A percentile compares a stretch with the other conserved stretches of the same genome.
Conservation (phyloP, 2,797 vertebrate genomes). For the Yasuhikotakia modesta region DNA sequence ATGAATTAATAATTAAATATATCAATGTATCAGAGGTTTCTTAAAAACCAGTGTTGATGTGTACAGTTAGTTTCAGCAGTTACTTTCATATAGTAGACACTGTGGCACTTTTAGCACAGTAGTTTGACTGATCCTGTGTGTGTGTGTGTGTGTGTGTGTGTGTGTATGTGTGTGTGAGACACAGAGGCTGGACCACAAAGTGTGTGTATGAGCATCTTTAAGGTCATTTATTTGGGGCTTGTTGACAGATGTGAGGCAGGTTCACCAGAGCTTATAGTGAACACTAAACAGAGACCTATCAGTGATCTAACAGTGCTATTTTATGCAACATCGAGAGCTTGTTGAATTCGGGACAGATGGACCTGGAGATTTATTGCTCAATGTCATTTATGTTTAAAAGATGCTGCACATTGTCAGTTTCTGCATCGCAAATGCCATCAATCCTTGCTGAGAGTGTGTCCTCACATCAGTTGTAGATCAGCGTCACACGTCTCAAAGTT, state of each 20-base stretch:
- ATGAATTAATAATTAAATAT: no score
- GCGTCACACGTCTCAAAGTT: not conserved
- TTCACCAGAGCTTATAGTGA: not conserved
- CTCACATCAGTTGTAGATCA: not conserved
- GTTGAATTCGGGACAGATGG: not conserved
- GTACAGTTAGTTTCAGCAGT: no score
- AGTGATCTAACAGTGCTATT: not conserved
- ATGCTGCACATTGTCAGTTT: not conserved
- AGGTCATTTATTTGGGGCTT: constrained; percentile 23
- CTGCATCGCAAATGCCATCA: not conserved
- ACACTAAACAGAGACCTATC: not conserved
- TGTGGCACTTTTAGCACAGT: not conserved
- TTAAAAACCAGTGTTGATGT: no score
- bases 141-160: not conserved
- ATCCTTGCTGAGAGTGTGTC: not conserved
- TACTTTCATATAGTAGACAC: no score
- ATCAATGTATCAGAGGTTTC: no score
- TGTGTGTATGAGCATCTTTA: constrained; percentile 3
- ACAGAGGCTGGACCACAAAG: no score
- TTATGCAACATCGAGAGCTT: not conserved
- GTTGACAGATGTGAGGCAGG: constrained; percentile 11
- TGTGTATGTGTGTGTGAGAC: not conserved
- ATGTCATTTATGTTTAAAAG: not conserved
- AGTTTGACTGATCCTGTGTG: not conserved
- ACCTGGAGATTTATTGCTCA: not conserved